Evolutionary conservation across 1,140 invertebrate species (phyloP).

Genomic region (Araneus ventricosus): DNA sequence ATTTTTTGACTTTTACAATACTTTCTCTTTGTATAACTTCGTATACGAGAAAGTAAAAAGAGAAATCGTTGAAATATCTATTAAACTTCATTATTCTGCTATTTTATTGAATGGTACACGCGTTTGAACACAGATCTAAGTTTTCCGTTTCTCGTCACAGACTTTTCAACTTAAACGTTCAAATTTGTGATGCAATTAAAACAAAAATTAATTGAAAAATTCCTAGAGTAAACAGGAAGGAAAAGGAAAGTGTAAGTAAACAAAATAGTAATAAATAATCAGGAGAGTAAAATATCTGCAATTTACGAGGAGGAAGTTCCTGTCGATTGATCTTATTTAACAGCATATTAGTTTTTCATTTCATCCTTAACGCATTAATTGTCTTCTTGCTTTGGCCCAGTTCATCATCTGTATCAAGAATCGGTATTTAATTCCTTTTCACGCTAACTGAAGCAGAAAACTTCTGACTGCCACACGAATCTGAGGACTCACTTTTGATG

Average conservation of each 20-base stretch:
- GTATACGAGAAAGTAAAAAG: no score
- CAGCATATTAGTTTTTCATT: background rate
- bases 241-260: background rate
- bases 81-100: no score
- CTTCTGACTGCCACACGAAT: background rate
- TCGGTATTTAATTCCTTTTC: conserved; percentile 4
- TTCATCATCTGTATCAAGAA: background rate
- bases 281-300: background rate
- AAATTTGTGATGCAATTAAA: background rate
- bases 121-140: no score
- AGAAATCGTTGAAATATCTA: no score
- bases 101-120: no score
- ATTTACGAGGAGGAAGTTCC: background rate
- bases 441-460: background rate
- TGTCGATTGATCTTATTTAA: background rate
- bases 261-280: background rate
- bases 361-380: background rate
- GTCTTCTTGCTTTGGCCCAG: background rate
- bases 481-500: no score
- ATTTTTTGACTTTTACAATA: no score
- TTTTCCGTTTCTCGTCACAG: no score
- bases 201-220: background rate
- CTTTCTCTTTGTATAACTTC: no score
- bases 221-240: background rate
- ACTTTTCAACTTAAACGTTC: no score